Percentiles rank a stretch among this genome's conserved stretches.
phyloP scores from a whole-genome alignment of 2,888 invertebrate species.

The Stegana nigrithorax region DNA sequence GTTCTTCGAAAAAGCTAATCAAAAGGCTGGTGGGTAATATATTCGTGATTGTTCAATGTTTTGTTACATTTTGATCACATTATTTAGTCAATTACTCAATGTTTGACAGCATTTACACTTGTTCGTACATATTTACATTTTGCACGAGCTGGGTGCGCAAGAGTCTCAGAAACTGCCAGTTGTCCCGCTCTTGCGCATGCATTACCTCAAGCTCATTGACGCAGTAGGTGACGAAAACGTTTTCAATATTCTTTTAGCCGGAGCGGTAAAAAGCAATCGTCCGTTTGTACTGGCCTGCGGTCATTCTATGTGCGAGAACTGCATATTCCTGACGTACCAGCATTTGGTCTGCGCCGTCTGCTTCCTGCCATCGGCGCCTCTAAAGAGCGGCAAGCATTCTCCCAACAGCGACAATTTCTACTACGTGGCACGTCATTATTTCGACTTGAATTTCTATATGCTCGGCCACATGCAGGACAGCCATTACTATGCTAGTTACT shows the following conservation, averaged over 20 bases:
- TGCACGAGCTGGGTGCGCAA: too few relatives aligned
- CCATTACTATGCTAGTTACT: constrained; percentile 35
- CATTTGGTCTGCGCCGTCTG: constrained; percentile 52
- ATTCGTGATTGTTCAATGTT: not conserved
- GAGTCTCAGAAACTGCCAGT: too few relatives aligned
- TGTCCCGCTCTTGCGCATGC: too few relatives aligned
- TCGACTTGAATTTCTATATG: constrained; percentile 57
- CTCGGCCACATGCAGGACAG: constrained; percentile 49
- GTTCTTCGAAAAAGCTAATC: constrained; percentile 29
- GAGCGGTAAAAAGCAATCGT: constrained; percentile 47
- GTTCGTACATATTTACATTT: too few relatives aligned
- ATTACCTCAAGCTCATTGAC: too few relatives aligned
- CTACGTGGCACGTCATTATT: constrained; percentile 34
- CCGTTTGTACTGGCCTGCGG: constrained; percentile 77
- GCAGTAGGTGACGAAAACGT: constrained; percentile 13
- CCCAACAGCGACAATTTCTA: not conserved
- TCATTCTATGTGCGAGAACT: constrained; percentile 77
- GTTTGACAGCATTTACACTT: not conserved
- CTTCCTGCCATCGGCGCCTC: constrained; percentile 35
- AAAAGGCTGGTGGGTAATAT: constrained; percentile 28
- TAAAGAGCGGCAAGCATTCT: constrained; percentile 25
- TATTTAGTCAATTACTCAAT: not conserved
- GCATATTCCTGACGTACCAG: constrained; percentile 66
- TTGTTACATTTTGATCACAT: too few relatives aligned
- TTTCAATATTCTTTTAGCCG: too few relatives aligned